These are phyloP conservation scores for Darwinula stevensoni DNA, from an alignment of 2,888 invertebrate species.

Conservation along the genomic window DNA sequence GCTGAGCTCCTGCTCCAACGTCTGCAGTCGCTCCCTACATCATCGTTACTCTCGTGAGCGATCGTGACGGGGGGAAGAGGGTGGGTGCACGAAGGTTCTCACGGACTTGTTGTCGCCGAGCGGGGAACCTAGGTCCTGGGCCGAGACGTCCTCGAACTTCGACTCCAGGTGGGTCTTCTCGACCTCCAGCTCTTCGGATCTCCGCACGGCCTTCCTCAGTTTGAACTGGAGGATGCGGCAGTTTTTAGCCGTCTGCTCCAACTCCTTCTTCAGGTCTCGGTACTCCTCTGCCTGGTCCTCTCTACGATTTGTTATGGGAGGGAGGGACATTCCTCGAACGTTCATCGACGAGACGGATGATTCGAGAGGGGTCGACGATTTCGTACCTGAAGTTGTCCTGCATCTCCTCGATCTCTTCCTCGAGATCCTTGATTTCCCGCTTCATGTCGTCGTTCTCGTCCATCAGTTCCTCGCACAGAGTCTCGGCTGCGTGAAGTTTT, in stretches of 20 bases:
- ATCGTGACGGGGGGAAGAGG: too few relatives aligned
- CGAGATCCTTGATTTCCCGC: constrained; percentile 66
- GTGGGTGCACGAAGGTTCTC: too few relatives aligned
- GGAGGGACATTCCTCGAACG: too few relatives aligned
- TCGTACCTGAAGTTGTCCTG: constrained; percentile 66
- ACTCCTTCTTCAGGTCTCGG: constrained; percentile 65
- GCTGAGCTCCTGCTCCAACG: constrained; percentile 54
- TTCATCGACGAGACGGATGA: constrained; percentile 9
- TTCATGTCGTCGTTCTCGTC: constrained; percentile 87
- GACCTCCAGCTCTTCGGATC: constrained; percentile 25
- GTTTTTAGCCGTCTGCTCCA: constrained; percentile 90
- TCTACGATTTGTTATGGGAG: too few relatives aligned
- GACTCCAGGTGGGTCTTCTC: constrained; percentile 10
- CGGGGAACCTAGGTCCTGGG: too few relatives aligned
- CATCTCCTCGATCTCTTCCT: constrained; percentile 95
- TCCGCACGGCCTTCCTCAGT: constrained; percentile 75
- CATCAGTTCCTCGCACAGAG: constrained; percentile 69
- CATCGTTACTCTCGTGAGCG: too few relatives aligned
- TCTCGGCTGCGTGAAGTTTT: constrained; percentile 64
- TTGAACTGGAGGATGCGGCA: constrained; percentile 94
- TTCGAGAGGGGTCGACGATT: constrained; percentile 1
- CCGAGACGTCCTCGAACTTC: too few relatives aligned
- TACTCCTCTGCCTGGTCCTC: constrained; percentile 96
- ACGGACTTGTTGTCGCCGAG: too few relatives aligned
- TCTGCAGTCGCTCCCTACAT: constrained; percentile 35